Evolutionary conservation across 2,888 invertebrate species (phyloP), one percentile per base, ranked within the genome.

Genomic region (Sesamia inferens): DNA sequence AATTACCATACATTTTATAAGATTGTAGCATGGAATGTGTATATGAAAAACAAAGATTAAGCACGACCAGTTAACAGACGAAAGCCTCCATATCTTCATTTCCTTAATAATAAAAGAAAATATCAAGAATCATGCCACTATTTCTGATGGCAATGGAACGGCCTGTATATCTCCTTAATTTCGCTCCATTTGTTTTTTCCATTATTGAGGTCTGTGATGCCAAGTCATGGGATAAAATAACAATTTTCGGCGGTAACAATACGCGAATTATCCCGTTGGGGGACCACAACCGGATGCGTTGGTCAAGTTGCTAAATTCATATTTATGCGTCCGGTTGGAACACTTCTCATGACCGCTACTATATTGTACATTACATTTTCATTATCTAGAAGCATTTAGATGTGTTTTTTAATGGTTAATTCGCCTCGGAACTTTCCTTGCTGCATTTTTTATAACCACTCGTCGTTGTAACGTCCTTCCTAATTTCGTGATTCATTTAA

Each of bases 321-420:
- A 94, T 94, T 94, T 95, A 94, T 94, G 93, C 90, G 90, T 94
- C 94, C 94, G 93, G 93, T 74, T 51, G 74, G 54, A 65, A 64
- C 69, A 62, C 68, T 79, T 85, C 84, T 79, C 85, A 80, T 76
- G 81, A 74, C 80, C 70, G 78, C 78, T 79, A 77, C 78, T 78
- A 72, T 71, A 79, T 79, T 82, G 76, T 82, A 79, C 79, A 85
- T 85, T 82, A 78, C 70, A 71, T 73, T 78, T 85, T 84, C 77
- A 87, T 82, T 78, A 84, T 72, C 58, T 63, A 65, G 62, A 81
- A 72, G 59, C 76, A 51, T 74, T 76, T 71, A 78, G 67, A 83
- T 78, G 78, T 73, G 59, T 74, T 76, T 79, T 77, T 72, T 72
- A 76, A 74, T 84, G 61, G 51, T 65, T 73, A 42, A 64, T 70